Percentiles rank a stretch among this genome's conserved stretches.
Conservation (phyloP, 2,888 invertebrate genomes). For the Rhingia rostrata region DNA sequence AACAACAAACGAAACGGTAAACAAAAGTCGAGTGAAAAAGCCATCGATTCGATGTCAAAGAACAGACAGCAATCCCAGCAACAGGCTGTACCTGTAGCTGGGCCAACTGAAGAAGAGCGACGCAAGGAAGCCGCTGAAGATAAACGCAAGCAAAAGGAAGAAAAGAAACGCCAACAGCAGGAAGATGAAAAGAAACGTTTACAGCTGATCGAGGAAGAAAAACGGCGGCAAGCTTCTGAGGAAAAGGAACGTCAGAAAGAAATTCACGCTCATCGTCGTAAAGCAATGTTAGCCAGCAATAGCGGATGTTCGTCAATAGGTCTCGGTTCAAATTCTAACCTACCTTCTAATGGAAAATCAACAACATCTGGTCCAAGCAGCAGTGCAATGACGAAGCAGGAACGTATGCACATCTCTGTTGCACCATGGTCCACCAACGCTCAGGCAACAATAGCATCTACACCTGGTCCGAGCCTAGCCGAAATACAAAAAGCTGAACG, state of each 20-base stretch:
- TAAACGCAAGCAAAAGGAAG: constrained; percentile 79
- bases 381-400: constrained; percentile 65
- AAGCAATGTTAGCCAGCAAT: constrained; percentile 77
- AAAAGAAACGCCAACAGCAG: constrained; percentile 80
- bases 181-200: constrained; percentile 81
- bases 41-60: constrained; percentile 51
- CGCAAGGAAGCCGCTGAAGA: constrained; percentile 80
- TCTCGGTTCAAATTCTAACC: constrained; percentile 27
- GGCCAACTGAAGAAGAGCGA: constrained; percentile 78
- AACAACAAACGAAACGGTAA: constrained; percentile 62
- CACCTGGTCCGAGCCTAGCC: constrained; percentile 83
- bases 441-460: constrained; percentile 67
- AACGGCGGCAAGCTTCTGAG: constrained; percentile 79
- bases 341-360: constrained; percentile 31
- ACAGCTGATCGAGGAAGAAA: constrained; percentile 79
- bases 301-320: constrained; percentile 23
- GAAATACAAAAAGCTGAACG: constrained; percentile 84
- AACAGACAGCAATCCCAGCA: constrained; percentile 63
- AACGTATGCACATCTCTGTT: constrained; percentile 78
- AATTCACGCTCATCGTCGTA: constrained; percentile 81
- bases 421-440: constrained; percentile 81
- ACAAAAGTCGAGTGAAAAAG: constrained; percentile 63
- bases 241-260: constrained; percentile 82
- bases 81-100: constrained; percentile 4
- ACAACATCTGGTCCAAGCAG: constrained; percentile 18